A percentile compares a stretch with the other conserved stretches of the same genome.
phyloP scores from a whole-genome alignment of 2,113 vertebrate genomes.

The Nesoenas mayeri region DNA sequence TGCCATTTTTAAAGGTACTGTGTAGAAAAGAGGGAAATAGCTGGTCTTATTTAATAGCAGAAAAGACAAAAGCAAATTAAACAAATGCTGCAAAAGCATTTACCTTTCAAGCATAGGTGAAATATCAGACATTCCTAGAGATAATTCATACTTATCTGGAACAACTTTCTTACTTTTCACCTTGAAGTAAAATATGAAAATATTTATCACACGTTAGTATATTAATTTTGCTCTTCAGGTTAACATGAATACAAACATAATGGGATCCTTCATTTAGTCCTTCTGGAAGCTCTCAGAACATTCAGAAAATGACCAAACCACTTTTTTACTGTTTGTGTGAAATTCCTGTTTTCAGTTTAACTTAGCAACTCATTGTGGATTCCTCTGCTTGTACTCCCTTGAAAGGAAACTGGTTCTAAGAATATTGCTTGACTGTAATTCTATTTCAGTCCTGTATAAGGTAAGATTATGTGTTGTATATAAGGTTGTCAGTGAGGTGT shows the following conservation, averaged over 20 bases:
- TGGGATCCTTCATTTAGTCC: neutral
- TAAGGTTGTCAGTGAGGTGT: constrained; percentile 5
- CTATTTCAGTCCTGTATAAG: neutral
- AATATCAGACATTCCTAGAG: constrained; percentile 50
- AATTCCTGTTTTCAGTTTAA: constrained; percentile 9
- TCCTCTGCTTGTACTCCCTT: neutral
- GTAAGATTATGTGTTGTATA: neutral
- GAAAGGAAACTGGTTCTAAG: neutral
- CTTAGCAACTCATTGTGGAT: neutral
- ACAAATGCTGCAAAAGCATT: constrained; percentile 46
- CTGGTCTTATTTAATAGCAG: neutral
- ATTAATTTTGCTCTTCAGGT: constrained; percentile 37
- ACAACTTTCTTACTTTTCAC: constrained; percentile 70
- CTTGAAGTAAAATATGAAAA: constrained; percentile 69
- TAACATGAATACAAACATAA: neutral
- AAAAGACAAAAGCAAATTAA: neutral
- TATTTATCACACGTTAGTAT: constrained; percentile 29
- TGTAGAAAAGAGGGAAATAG: neutral
- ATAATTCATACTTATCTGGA: constrained; percentile 72
- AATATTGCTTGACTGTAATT: constrained; percentile 14
- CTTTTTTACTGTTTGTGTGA: neutral
- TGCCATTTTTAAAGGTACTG: neutral
- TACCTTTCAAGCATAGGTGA: constrained; percentile 74
- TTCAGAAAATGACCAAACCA: constrained; percentile 8
- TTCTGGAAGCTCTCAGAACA: neutral